phyloP scores from a whole-genome alignment of 1,140 invertebrate species.

The Zophobas morio region DNA sequence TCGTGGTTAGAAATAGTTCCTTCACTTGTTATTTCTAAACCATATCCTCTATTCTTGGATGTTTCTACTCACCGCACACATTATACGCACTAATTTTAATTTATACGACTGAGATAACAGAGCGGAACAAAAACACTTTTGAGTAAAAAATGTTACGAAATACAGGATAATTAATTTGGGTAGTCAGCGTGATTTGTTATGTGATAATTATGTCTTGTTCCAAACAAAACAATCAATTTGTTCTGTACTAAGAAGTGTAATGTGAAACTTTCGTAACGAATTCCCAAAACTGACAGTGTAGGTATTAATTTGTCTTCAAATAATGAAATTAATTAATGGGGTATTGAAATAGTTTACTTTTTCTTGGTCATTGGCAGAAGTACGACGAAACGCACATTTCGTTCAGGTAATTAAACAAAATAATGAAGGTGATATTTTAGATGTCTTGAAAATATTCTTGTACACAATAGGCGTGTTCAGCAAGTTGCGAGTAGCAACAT shows the following conservation, averaged over 20 bases:
- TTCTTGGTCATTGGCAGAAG: constrained; percentile 6
- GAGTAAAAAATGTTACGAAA: constrained; percentile 13
- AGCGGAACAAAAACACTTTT: neutral
- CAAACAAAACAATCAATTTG: constrained; percentile 9
- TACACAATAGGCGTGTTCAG: neutral
- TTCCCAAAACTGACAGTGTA: neutral
- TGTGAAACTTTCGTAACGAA: neutral
- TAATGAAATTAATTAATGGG: too few species aligned
- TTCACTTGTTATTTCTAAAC: constrained; percentile 26
- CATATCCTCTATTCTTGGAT: constrained; percentile 26
- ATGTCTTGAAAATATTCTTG: constrained; percentile 16
- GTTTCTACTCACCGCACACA: neutral
- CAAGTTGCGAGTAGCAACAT: constrained; percentile 14
- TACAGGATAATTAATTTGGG: neutral
- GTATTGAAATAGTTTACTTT: neutral
- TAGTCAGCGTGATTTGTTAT: neutral
- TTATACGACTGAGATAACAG: neutral
- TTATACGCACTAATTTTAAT: constrained; percentile 1
- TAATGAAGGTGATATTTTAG: constrained; percentile 33
- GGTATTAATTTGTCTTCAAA: too few species aligned
- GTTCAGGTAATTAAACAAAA: constrained; percentile 30
- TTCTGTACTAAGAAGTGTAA: neutral
- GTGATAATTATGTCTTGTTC: neutral
- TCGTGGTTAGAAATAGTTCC: constrained; percentile 23
- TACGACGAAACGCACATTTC: constrained; percentile 2